Evolutionary conservation across 1,140 invertebrate genomes (phyloP), one percentile per base, ranked within the genome.

Genomic region (Zophobas morio): DNA sequence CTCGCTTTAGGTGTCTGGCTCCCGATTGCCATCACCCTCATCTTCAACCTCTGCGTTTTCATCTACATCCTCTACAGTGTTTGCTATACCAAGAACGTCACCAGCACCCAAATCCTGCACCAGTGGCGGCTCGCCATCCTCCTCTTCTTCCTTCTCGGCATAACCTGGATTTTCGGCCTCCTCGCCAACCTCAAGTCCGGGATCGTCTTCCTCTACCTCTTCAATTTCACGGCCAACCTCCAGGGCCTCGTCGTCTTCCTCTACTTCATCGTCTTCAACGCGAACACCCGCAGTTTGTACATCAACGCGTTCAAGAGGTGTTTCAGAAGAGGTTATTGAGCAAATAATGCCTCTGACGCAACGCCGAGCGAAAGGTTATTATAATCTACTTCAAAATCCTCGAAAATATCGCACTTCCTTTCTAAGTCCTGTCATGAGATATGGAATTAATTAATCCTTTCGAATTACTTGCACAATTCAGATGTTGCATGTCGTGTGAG

Each of bases 241-340:
- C 91, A 92, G 83, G 91, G 91, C 1, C 91, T 92, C 81, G 87
- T 92, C 1, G 85, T 92, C 33, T 92, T 92, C 80, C 78, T 92
- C 6, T 91, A 91, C 81, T 92, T 91, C 83, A 88, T 92, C 6
- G 84, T 92, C 32, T 88, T 91, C 78, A 90, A 92, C 81, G 86
- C 89, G 1, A 85, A 85, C 3, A 90, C 90, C 2, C 85, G 90
- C 56, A 82, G 85, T 53, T 81, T 89, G 34, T 92, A 84, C 78
- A 60, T 36, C 1, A 4, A 37, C 42, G 8, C 8, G 42, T 60
- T 60, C 4, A 1, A 39, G n/a, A 60, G 37, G 36, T 60, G 56
- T 60, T 60, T 6, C 35, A 57, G n/a, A 6, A 57, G 34, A 57
- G 54, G 6, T 33, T 37, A 60, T 39, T 37, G 53, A 60, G 56